Evolutionary conservation across 2,797 vertebrate species (phyloP).

Genomic region (Aselliscus stoliczkanus): DNA sequence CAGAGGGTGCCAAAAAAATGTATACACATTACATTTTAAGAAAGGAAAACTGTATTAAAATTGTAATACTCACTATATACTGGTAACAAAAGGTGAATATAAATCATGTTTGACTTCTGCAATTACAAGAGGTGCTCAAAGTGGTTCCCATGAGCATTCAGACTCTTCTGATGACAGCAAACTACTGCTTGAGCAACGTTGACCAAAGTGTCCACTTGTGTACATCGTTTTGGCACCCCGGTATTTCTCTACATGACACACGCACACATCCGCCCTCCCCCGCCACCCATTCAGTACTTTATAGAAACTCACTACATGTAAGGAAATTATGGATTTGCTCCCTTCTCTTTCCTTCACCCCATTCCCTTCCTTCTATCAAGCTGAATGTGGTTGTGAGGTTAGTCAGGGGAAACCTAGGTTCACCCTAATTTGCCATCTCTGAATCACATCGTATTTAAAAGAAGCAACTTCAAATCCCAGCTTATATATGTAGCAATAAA

Average conservation of each 20-base stretch:
- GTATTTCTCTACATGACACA: background rate
- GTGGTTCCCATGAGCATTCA: too few species aligned
- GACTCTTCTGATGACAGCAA: too few species aligned
- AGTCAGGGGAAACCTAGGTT: background rate
- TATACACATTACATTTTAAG: too few species aligned
- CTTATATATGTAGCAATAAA: background rate
- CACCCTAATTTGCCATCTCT: background rate
- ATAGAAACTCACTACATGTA: background rate
- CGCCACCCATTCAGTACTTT: background rate
- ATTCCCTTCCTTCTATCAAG: background rate
- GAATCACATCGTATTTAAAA: background rate
- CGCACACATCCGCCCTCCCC: background rate
- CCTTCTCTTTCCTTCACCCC: background rate
- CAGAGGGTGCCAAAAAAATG: too few species aligned
- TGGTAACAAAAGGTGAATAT: too few species aligned
- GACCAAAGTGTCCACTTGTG: too few species aligned
- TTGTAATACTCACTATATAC: too few species aligned
- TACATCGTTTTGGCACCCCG: too few species aligned
- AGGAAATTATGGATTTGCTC: background rate
- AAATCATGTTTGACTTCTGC: too few species aligned
- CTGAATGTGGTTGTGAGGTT: background rate
- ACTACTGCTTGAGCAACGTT: too few species aligned
- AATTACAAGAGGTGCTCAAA: too few species aligned
- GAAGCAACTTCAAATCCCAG: background rate
- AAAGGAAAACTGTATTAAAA: too few species aligned